These are phyloP conservation scores for Standfussiana lucernea DNA, from an alignment of 2,888 invertebrate species.

Conservation along the genomic window DNA sequence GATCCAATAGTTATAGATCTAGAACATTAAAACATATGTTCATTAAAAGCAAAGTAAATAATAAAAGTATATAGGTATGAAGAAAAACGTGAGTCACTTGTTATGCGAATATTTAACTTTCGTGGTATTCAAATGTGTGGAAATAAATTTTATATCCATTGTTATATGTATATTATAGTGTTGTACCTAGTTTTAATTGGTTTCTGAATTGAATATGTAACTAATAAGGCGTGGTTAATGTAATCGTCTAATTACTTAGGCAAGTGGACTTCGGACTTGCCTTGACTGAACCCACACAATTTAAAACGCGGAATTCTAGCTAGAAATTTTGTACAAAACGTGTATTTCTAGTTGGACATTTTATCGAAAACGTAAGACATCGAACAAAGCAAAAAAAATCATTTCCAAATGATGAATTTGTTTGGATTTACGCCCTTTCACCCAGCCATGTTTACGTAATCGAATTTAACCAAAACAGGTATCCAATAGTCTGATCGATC, in stretches of 20 bases:
- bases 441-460: conserved; percentile 24
- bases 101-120: conserved; percentile 44
- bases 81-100: conserved; percentile 47
- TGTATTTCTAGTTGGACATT: neutral
- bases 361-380: neutral
- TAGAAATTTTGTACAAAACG: neutral
- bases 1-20: neutral
- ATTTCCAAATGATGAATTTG: neutral
- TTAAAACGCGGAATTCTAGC: neutral
- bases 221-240: neutral
- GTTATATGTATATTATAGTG: neutral
- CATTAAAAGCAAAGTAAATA: conserved; percentile 21
- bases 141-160: conserved; percentile 12
- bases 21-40: neutral
- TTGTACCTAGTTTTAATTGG: conserved; percentile 1
- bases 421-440: neutral
- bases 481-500: conserved; percentile 19
- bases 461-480: conserved; percentile 46
- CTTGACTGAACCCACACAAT: conserved; percentile 7
- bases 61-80: conserved; percentile 1
- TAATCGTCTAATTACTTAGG: conserved; percentile 1
- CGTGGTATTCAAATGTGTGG: conserved; percentile 21
- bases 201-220: conserved; percentile 5
- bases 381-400: neutral
- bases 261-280: conserved; percentile 17